A percentile compares a stretch with the other conserved stretches of the same genome.
Conservation (phyloP, 35 echinoderm and acorn worm genomes). For the Patiria miniata region DNA sequence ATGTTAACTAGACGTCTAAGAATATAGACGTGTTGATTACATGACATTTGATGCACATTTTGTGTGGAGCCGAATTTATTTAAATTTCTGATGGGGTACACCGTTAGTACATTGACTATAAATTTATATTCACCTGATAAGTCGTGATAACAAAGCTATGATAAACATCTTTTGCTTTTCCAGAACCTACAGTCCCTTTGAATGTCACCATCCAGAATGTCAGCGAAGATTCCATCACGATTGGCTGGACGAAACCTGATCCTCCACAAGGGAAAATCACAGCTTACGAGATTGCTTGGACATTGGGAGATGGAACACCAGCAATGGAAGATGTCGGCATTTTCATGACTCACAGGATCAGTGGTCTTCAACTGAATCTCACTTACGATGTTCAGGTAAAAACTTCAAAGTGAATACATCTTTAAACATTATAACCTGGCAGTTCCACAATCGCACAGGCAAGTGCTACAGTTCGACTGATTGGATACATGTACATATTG, state of each 20-base stretch:
- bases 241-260: background rate
- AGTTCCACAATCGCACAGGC: background rate
- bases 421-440: background rate
- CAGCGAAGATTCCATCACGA: background rate
- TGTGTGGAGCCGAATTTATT: too few species aligned
- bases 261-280: background rate
- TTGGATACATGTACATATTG: background rate
- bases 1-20: too few species aligned
- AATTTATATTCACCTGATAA: too few species aligned
- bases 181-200: background rate
- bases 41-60: too few species aligned
- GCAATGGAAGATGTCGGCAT: background rate
- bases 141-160: too few species aligned
- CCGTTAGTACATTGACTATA: too few species aligned
- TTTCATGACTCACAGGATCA: background rate
- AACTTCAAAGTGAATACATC: background rate
- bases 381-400: background rate
- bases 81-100: too few species aligned
- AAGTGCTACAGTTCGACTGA: background rate
- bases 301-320: too few species aligned
- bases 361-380: background rate
- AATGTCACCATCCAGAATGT: background rate
- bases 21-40: too few species aligned
- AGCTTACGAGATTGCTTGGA: background rate
- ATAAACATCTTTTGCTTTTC: background rate